These are phyloP conservation scores for Caenorhabditis zanzibari DNA, from an alignment of 2,888 invertebrate genomes.

Conservation along the genomic window DNA sequence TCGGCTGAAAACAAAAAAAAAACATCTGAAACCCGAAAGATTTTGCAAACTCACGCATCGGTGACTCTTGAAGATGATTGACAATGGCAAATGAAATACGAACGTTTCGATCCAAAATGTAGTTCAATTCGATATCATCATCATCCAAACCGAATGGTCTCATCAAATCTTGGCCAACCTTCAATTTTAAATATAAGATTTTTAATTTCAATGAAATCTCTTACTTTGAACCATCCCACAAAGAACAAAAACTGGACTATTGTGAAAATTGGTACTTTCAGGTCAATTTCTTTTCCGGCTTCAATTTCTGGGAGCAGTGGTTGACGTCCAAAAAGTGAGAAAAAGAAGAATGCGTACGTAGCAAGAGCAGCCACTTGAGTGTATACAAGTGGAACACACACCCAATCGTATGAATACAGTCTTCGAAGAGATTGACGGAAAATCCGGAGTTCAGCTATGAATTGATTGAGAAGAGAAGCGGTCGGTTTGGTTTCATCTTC, in stretches of 20 bases:
- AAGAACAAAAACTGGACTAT: conserved; percentile 78
- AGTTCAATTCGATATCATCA: conserved; percentile 75
- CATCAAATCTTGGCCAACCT: conserved; percentile 77
- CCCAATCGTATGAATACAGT: conserved; percentile 77
- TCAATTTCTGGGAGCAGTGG: conserved; percentile 66
- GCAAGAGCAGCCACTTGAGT: conserved; percentile 84
- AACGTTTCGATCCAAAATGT: conserved; percentile 76
- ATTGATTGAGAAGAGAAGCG: conserved; percentile 71
- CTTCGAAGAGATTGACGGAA: conserved; percentile 70
- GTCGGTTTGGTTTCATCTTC: conserved; percentile 72
- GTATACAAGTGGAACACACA: conserved; percentile 77
- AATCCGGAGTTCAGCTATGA: conserved; percentile 70
- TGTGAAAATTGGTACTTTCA: conserved; percentile 71
- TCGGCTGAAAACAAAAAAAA: conserved; percentile 50
- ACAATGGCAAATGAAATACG: conserved; percentile 73
- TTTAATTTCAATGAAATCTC: not conserved
- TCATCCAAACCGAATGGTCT: conserved; percentile 77
- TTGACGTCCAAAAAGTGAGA: conserved; percentile 84
- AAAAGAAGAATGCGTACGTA: conserved; percentile 84
- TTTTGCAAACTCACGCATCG: conserved; percentile 63
- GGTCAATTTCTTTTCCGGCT: conserved; percentile 67
- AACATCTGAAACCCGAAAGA: too few species aligned
- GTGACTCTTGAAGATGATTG: conserved; percentile 64
- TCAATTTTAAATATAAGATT: conserved; percentile 2
- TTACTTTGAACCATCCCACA: conserved; percentile 74